These are phyloP conservation scores for Rhagophthalmus giganteus DNA, from an alignment of 2,888 invertebrate genomes.

Conservation along the genomic window DNA sequence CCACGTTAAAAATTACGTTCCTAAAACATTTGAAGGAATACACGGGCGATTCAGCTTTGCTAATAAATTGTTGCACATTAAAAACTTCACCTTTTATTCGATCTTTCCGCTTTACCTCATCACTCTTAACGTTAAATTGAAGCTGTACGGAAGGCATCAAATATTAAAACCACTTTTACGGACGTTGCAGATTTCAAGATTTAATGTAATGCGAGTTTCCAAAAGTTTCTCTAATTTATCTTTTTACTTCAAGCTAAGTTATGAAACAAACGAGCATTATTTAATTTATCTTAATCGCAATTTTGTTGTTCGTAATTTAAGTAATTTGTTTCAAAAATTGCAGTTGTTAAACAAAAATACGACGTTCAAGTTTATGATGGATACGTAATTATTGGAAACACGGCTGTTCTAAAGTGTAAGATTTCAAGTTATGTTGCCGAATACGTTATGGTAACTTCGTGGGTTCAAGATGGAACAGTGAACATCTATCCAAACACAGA, in stretches of 20 bases:
- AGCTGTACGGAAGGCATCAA: conserved; percentile 14
- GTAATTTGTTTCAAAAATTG: too few relatives aligned
- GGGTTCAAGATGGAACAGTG: conserved; percentile 82
- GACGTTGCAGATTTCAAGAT: conserved; percentile 13
- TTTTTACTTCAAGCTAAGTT: neutral
- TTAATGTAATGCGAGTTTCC: conserved; percentile 13
- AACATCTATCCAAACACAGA: conserved; percentile 78
- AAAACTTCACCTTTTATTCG: conserved; percentile 1
- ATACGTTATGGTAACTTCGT: conserved; percentile 84
- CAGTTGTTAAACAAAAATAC: conserved; percentile 84
- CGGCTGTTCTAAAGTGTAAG: conserved; percentile 86
- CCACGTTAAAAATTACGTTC: too few relatives aligned
- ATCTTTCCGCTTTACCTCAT: conserved; percentile 10
- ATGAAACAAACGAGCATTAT: too few relatives aligned
- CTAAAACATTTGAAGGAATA: too few relatives aligned
- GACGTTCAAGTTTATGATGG: conserved; percentile 89
- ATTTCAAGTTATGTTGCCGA: conserved; percentile 87
- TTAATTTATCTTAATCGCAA: too few relatives aligned
- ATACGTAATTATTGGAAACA: conserved; percentile 88
- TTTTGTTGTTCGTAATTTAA: too few relatives aligned
- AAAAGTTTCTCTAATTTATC: conserved; percentile 10
- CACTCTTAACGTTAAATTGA: conserved; percentile 12
- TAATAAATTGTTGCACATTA: too few relatives aligned
- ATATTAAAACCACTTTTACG: conserved; percentile 22
- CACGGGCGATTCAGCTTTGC: too few relatives aligned